Evolutionary conservation across 2,888 invertebrate genomes (phyloP).

Genomic region (Pachliopta kotzebuea): DNA sequence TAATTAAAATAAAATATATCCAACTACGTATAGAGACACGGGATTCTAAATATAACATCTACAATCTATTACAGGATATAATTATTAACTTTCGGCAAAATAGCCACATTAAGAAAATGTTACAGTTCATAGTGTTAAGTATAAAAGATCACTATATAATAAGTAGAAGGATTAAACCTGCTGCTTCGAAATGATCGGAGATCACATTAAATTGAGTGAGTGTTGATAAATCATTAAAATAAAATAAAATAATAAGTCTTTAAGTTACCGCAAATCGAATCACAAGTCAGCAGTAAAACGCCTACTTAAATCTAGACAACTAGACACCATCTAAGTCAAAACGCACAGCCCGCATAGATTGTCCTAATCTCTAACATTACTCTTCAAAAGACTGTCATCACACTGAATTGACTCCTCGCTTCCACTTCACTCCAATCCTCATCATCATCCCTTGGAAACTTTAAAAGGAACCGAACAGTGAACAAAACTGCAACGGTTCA

Average conservation of each 20-base stretch:
- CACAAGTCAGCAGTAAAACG: conserved; percentile 39
- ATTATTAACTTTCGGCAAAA: background rate
- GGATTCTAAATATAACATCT: conserved; percentile 32
- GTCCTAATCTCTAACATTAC: conserved; percentile 59
- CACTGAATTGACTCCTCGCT: conserved; percentile 57
- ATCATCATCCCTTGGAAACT: too few species aligned
- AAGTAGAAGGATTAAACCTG: background rate
- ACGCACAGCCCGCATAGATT: conserved; percentile 72
- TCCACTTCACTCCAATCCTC: background rate
- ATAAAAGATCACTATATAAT: conserved; percentile 5
- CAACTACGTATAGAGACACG: conserved; percentile 14
- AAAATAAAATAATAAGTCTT: conserved; percentile 2
- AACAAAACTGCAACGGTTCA: background rate
- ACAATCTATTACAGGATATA: conserved; percentile 29
- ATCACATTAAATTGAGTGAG: background rate
- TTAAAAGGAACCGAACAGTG: background rate
- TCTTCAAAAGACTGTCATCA: conserved; percentile 52
- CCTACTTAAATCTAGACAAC: conserved; percentile 61
- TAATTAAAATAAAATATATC: conserved; percentile 20
- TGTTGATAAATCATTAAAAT: too few species aligned
- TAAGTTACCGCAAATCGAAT: conserved; percentile 11
- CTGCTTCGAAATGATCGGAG: background rate
- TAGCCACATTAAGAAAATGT: conserved; percentile 1
- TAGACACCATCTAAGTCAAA: conserved; percentile 31
- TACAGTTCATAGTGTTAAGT: conserved; percentile 2